Percentiles rank a stretch among this genome's conserved stretches.
phyloP scores from a whole-genome alignment of 2,888 invertebrate species.

The Papilio gigon region DNA sequence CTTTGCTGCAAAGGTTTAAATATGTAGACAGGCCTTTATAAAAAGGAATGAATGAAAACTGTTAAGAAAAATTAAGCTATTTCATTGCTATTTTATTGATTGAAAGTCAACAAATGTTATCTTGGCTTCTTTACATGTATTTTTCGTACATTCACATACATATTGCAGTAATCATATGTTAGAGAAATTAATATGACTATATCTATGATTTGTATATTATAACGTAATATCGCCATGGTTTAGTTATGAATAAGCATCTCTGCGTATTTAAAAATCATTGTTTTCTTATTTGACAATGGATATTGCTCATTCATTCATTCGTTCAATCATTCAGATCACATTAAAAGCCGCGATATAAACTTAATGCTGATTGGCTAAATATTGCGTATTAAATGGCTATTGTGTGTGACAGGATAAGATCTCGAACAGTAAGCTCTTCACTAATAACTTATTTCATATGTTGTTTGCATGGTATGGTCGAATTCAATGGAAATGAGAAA shows the following conservation, averaged over 20 bases:
- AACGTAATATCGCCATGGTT: neutral
- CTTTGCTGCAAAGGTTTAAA: conserved; percentile 12
- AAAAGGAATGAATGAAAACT: neutral
- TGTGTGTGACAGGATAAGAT: neutral
- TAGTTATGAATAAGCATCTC: neutral
- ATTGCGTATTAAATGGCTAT: neutral
- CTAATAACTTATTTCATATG: neutral
- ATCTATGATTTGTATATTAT: neutral
- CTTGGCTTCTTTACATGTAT: neutral
- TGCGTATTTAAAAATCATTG: conserved; percentile 8
- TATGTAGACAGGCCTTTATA: conserved; percentile 2
- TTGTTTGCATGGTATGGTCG: no score
- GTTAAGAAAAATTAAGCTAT: neutral
- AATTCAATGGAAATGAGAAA: no score
- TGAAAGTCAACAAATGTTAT: neutral
- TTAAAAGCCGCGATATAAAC: conserved; percentile 2
- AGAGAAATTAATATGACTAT: neutral
- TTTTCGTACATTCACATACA: neutral
- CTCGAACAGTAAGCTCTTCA: neutral
- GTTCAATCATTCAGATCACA: neutral
- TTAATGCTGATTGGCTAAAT: neutral
- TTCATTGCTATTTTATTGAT: neutral
- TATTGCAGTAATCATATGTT: neutral
- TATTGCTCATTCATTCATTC: no score
- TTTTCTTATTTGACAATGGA: neutral